Evolutionary conservation across 2,113 vertebrate species (phyloP), one percentile per base, ranked within the genome.

Genomic region (Centrocercus urophasianus): DNA sequence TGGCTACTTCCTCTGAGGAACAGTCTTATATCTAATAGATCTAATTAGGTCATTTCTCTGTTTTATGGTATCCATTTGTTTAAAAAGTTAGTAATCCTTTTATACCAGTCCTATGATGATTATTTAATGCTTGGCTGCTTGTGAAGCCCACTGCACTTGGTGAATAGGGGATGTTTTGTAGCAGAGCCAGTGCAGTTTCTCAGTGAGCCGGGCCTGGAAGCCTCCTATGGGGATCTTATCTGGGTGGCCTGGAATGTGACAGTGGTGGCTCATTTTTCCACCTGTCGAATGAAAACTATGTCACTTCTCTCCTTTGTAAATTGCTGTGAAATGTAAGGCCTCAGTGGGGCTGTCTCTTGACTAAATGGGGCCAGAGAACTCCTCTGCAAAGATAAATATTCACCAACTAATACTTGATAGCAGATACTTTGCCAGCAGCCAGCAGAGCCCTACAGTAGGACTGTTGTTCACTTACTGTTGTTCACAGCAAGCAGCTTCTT

Each of bases 11-110:
- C 82, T 96, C 79, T 63, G 72, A 91, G 82, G 82, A 89, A 91
- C 83, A 93, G 50, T 14, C 67, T 87, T 85, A 63, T 45, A 56
- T 94, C 88, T 91, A 69, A 91, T 83, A 93, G 84, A 61, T 87
- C 52, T 85, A 96, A 83, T 96, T 65, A 50, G 0, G 0, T 85
- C 89, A 87, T 85, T 92, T 87, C 71, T 90, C 60, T 91, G 28
- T 16, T 86, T 87, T 87, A 60, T 77, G 64, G 69, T 34, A 77
- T 40, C 56, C n/a, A 60, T 95, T 93, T 85, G 74, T 95, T 93
- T 80, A 32, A 89, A 91, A 93, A 87, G 67, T 90, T 83, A 50
- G 60, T 86, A 96, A 88, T 77, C 75, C 82, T 91, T 96, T 96
- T 91, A 88, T 95, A 89, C 60, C 54, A 42, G 75, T 70, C 50